Conservation (phyloP, 2,888 invertebrate species). For the Brachypterus glaber region DNA sequence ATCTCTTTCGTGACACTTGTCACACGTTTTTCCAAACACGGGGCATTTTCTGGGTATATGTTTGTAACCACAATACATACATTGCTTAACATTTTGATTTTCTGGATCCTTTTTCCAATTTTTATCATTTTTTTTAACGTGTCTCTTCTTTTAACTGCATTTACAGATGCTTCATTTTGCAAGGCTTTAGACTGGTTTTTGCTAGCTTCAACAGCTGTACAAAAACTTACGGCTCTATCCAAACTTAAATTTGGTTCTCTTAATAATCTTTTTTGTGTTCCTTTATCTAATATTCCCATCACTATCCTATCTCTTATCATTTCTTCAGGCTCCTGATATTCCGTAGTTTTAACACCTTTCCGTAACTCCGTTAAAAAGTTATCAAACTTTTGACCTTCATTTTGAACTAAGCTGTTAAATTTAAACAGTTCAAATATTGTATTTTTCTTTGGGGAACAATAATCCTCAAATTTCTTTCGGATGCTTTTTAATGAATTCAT, state of each 20-base stretch:
- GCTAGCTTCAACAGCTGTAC: constrained; percentile 17
- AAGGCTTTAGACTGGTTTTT: too few relatives aligned
- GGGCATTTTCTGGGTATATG: constrained; percentile 2
- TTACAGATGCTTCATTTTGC: constrained; percentile 11
- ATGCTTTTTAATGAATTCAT: too few relatives aligned
- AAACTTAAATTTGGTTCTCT: constrained; percentile 17
- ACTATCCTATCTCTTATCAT: too few relatives aligned
- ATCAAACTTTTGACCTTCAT: too few relatives aligned
- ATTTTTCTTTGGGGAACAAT: constrained; percentile 18
- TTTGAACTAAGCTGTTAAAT: too few relatives aligned
- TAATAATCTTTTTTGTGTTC: too few relatives aligned
- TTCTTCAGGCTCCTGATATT: constrained; percentile 19
- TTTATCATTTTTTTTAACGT: too few relatives aligned
- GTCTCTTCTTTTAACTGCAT: constrained; percentile 3
- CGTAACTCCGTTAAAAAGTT: too few relatives aligned
- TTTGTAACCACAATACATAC: constrained; percentile 5
- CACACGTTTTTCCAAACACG: constrained; percentile 5
- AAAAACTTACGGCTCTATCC: constrained; percentile 16
- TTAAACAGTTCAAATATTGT: constrained; percentile 22
- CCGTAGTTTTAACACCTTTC: constrained; percentile 22
- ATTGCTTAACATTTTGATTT: background rate
- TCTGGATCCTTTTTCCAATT: too few relatives aligned
- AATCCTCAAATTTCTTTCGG: too few relatives aligned
- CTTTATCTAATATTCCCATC: too few relatives aligned
- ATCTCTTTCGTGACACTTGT: constrained; percentile 6